These are phyloP conservation scores for Watsonalla binaria DNA, from an alignment of 2,888 invertebrate genomes.

Conservation along the genomic window DNA sequence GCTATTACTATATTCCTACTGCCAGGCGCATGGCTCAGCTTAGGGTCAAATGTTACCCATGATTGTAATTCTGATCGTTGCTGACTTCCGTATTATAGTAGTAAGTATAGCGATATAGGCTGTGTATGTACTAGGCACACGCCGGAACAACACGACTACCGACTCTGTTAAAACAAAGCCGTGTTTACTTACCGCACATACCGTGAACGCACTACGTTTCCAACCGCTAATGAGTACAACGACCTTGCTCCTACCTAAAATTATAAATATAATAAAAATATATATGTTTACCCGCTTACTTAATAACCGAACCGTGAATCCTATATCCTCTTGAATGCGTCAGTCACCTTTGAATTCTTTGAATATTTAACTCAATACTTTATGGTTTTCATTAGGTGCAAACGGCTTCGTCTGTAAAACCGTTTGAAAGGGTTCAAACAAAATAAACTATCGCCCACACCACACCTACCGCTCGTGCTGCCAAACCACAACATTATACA, in stretches of 20 bases:
- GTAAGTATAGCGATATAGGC: too few species aligned
- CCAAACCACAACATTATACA: constrained; percentile 47
- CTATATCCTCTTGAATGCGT: background rate
- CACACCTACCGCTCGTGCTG: constrained; percentile 42
- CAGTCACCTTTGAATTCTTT: constrained; percentile 1
- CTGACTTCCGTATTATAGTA: constrained; percentile 36
- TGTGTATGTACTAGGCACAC: constrained; percentile 34
- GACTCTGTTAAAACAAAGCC: constrained; percentile 45
- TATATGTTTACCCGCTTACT: background rate
- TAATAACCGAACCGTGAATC: background rate
- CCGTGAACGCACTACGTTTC: background rate
- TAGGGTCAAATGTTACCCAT: constrained; percentile 9
- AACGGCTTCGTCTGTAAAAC: constrained; percentile 21
- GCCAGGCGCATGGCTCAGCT: constrained; percentile 11
- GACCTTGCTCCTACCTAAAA: background rate
- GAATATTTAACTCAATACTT: constrained; percentile 21
- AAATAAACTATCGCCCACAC: constrained; percentile 50
- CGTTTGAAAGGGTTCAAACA: constrained; percentile 41
- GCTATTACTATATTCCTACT: too few species aligned
- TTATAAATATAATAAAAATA: background rate
- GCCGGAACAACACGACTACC: constrained; percentile 54
- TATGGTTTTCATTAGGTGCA: constrained; percentile 11
- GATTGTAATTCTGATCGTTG: constrained; percentile 32
- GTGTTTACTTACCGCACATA: constrained; percentile 6
- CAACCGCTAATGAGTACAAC: constrained; percentile 3